A percentile compares a stretch with the other conserved stretches of the same genome.
These are phyloP conservation scores for Malurus leucopterus DNA, from an alignment of 2,797 vertebrate genomes.

Conservation along the genomic window DNA sequence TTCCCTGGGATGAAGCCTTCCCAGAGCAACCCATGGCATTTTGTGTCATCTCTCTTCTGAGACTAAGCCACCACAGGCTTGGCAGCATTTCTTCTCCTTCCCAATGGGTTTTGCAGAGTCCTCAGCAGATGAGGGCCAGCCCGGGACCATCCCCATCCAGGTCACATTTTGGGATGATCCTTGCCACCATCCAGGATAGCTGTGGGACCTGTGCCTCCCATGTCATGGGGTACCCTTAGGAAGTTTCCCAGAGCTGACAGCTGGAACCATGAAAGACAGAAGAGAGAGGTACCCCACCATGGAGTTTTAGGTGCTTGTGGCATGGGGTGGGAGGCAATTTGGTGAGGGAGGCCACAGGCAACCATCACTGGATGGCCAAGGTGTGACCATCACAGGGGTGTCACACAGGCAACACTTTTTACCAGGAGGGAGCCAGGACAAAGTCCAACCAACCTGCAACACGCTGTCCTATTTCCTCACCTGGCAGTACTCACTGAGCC, in stretches of 20 bases:
- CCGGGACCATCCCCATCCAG: not conserved
- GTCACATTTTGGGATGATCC: not conserved
- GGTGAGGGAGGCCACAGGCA: not conserved
- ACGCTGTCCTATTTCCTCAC: not conserved
- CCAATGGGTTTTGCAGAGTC: accelerated
- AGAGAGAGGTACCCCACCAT: accelerated
- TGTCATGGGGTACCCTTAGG: not conserved
- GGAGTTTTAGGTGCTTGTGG: not conserved
- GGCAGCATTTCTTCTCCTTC: not conserved
- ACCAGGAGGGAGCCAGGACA: not conserved
- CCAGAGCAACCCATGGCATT: accelerated
- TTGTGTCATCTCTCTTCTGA: not conserved
- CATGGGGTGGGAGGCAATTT: not conserved
- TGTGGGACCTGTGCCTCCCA: not conserved
- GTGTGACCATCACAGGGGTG: not conserved
- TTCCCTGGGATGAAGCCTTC: not conserved
- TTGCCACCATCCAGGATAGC: not conserved
- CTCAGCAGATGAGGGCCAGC: accelerated
- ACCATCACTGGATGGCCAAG: accelerated
- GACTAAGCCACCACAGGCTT: not conserved
- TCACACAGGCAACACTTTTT: not conserved
- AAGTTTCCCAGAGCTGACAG: not conserved
- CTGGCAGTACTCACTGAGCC: not conserved
- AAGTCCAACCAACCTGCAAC: not conserved
- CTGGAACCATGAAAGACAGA: accelerated